These are phyloP conservation scores for Bellardia bayeri DNA, from an alignment of 2,888 invertebrate genomes.

Conservation along the genomic window DNA sequence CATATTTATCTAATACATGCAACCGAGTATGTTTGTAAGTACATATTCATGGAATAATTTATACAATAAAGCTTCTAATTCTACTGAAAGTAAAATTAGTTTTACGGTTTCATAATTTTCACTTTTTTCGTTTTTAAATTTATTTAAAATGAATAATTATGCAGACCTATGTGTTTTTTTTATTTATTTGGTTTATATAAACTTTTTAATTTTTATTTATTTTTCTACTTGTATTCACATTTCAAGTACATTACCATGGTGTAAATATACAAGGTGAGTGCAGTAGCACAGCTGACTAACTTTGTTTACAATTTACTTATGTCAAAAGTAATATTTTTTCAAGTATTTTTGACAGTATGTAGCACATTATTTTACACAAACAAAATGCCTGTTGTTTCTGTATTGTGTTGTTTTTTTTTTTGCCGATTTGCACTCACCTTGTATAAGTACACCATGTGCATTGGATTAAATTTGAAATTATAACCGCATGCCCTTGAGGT, in stretches of 20 bases:
- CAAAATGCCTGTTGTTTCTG: too few species aligned
- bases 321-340: too few species aligned
- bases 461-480: constrained; percentile 13
- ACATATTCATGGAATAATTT: background rate
- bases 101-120: constrained; percentile 59
- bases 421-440: too few species aligned
- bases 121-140: constrained; percentile 21
- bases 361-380: too few species aligned
- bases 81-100: constrained; percentile 56
- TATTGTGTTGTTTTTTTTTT: too few species aligned
- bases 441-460: too few species aligned
- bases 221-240: constrained; percentile 1
- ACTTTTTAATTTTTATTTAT: constrained; percentile 1
- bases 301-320: too few species aligned
- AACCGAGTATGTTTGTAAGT: background rate
- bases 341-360: too few species aligned
- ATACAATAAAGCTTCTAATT: constrained; percentile 9
- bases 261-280: too few species aligned
- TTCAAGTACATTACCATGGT: constrained; percentile 49
- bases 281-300: too few species aligned
- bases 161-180: constrained; percentile 20
- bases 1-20: background rate
- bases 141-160: constrained; percentile 39
- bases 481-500: constrained; percentile 28
- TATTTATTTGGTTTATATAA: background rate